Evolutionary conservation across 2,888 invertebrate species (phyloP), one percentile per base, ranked within the genome.

Genomic region (Euproctis similis): DNA sequence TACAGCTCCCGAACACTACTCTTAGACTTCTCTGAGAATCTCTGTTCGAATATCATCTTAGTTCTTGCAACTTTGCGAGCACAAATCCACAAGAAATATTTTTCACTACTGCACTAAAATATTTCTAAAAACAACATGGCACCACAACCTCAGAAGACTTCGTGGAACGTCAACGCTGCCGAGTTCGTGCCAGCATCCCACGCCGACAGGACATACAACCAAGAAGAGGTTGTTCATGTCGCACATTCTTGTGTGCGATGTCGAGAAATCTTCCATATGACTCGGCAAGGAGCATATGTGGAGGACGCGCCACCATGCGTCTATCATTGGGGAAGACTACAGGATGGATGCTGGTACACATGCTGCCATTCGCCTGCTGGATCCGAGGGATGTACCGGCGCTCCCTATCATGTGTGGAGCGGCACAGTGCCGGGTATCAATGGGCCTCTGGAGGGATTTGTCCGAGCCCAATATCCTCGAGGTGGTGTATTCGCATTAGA

Each of bases 241-340:
- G 87, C 87, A 67, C 86, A 88, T 54, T 85, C 85, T 34, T 94
- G 94, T 69, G 88, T 87, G 12, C 87, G 95, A 31, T 95, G 95
- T 75, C 87, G 87, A 36, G 88, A 87, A 49, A 84, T 84, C 23
- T 97, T 94, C 69, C 84, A 87, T 52, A 88, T 94, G 35, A 87
- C 89, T 42, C 82, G 87, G 13, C 87, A 88, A 38, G 92, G 92
- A 14, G 88, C 90, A 57, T 94, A 94, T 63, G 65, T 91, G 12
- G 87, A 87, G 2, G 85, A 88, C 24, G 94, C 94, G 41, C 84
- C 8, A 42, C 84, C 87, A 32, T 99, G 98, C 74, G 62, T 86
- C 9, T 94, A 95, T 67, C 98, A 99, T 66, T 95, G 93, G 92
- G 97, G 97, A 11, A 92, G 93, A 49, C 72, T 91, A n/a, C 87